Base-by-base conservation (phyloP, 23 tunicate species). In the Styela clava region DNA sequence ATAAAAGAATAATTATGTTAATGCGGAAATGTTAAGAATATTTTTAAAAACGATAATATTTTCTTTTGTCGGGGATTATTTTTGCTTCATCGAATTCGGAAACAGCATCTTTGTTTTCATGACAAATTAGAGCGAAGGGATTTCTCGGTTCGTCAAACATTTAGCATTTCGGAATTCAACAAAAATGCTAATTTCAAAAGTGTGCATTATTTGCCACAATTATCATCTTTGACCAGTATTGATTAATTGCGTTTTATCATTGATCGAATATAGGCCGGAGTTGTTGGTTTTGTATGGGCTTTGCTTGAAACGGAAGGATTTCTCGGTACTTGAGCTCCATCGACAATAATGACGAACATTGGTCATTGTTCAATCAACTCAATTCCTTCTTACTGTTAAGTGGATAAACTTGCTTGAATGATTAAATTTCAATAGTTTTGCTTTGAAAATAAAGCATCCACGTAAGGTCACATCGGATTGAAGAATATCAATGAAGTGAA, bases 1-100 rank as follows among this genome's bases (percentile, higher is more conserved):
- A 44, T 44, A 5, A 7, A 44, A 12, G 56, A 44, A 44, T 44
- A 44, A 44, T 44, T 44, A 44, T 44, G 56, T 12, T 44, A 44
- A 44, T 44, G 12, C 56, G 56, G 56, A 44, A 44, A 44, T 5
- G 56, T 12, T 44, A 12, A 44, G 9, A 44, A 44, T 44, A 44
- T 44, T 12, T 44, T 44, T 44, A 7, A 44, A 44, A 12, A 5
- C 56, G 56, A 44, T 44, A 44, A 44, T 44, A 65, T 24, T 65
- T 65, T 65, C 30, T 65, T 65, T 27, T 27, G 29, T 5, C 18
- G 70, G 7, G 31, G 70, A 65, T 30, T 71, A 30, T 28, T 71
- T 29, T 34, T 21, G 77, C 77, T 30, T 29, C 35, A 71, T 31
- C 29, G 77, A 71, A 19, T 71, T 71, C 77, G 77, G 77, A 71